Evolutionary conservation across 1,140 invertebrate species (phyloP).

Genomic region (Ceratitis capitata): DNA sequence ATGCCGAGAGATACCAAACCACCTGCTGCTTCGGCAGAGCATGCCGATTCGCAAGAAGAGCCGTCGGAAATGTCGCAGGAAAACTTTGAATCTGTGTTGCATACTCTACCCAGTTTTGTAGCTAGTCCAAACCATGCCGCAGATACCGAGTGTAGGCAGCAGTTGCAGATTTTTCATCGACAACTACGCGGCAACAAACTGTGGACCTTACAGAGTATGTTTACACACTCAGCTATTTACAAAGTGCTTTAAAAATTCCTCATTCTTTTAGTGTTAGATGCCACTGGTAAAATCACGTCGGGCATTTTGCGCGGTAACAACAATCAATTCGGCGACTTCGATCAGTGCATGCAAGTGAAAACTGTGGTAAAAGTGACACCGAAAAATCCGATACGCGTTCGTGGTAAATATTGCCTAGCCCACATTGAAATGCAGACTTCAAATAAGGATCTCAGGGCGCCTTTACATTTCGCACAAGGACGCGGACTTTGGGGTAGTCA

Average conservation of each 20-base stretch:
- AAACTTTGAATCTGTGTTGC: slow-evolving; percentile 69
- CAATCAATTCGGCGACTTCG: slow-evolving; percentile 77
- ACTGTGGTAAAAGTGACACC: slow-evolving; percentile 69
- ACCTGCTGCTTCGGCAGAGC: slow-evolving; percentile 28
- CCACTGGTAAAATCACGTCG: slow-evolving; percentile 75
- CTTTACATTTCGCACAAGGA: slow-evolving; percentile 71
- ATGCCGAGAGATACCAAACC: slow-evolving; percentile 48
- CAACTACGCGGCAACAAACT: slow-evolving; percentile 74
- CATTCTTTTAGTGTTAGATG: slow-evolving; percentile 70
- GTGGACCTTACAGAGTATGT: slow-evolving; percentile 77
- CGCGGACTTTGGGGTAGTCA: slow-evolving; percentile 71
- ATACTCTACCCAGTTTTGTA: slow-evolving; percentile 73
- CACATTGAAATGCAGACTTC: slow-evolving; percentile 71
- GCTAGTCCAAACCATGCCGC: slow-evolving; percentile 73
- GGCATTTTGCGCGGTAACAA: slow-evolving; percentile 75
- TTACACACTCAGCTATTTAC: background rate
- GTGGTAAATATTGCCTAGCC: slow-evolving; percentile 76
- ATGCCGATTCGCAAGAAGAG: slow-evolving; percentile 39
- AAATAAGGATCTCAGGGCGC: slow-evolving; percentile 68
- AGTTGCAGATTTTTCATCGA: slow-evolving; percentile 73
- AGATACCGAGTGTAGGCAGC: slow-evolving; percentile 72
- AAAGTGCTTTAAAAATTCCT: background rate
- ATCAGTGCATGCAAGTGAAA: slow-evolving; percentile 71
- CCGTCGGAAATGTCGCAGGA: slow-evolving; percentile 54
- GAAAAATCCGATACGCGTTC: slow-evolving; percentile 68